Base-by-base conservation (phyloP, 2,888 invertebrate species). In the Adineta ricciae region DNA sequence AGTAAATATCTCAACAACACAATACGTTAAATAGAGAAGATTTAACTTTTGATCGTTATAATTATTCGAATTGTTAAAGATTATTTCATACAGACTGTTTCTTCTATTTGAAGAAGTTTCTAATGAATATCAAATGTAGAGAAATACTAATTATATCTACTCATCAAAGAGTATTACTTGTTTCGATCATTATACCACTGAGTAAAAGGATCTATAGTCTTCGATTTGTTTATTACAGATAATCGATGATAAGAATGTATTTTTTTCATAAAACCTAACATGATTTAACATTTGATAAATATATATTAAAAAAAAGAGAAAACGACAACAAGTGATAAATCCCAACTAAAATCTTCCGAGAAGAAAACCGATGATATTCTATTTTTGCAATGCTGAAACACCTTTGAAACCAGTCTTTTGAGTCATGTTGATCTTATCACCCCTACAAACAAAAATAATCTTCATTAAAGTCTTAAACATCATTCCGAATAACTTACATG, bases 401-500 rank as follows among this genome's bases (percentile, higher is more conserved):
- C 78, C 78, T 78, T 78, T 78, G 16, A 78, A 78, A 41, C 78
- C 78, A 78, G 78, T 41, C 24, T 78, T 78, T 78, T 78, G 78
- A 24, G 78, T 78, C 78, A 78, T 78, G 41, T 78, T 78, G 41
- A 78, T 78, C n/a, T 78, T 78, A n/a, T 78, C 78, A 78, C 78
- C 78, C 78, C 73, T 73, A 24, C 21, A 73, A 19, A 21, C 21
- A 38, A 1, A 9, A 64, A 64, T 9, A 27, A 64, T 64, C 11
- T 92, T 99, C 46, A 46, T 46, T 5, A 8, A 46, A 46, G 11
- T 46, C 11, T 46, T 8, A 46, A 46, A 5, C 11, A 8, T 46
- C 11, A 46, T 46, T 46, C 11, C 5, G 98, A n/a, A n/a, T n/a
- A 91, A 99, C 99, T 73, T 99, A 99, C 88, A 99, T 93, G 89